Evolutionary conservation across 2,797 vertebrate genomes (phyloP).

Genomic region (Sarcoramphus papa): DNA sequence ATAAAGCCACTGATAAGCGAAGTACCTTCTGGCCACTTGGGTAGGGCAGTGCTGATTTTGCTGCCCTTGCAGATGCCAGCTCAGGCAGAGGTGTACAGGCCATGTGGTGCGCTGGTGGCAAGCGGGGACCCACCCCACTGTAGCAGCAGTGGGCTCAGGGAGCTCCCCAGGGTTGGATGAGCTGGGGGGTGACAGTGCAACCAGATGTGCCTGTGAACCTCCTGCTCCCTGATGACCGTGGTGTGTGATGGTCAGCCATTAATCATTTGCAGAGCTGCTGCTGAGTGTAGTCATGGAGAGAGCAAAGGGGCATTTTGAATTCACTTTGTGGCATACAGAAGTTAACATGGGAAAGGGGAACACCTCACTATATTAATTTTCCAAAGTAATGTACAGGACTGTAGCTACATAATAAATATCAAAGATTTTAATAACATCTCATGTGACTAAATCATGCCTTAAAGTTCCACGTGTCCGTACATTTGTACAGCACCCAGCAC

Average conservation of each 20-base stretch:
- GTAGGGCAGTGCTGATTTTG: not conserved
- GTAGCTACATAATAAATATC: not conserved
- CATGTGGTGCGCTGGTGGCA: fast-evolving
- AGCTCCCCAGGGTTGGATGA: not conserved
- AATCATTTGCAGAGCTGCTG: not conserved
- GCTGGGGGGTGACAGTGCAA: not conserved
- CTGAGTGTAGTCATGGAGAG: not conserved
- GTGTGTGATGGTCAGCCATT: not conserved
- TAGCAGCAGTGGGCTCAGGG: not conserved
- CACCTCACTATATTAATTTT: not conserved
- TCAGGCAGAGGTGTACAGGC: not conserved
- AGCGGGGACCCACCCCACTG: not conserved
- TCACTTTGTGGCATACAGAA: not conserved
- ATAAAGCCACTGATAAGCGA: not conserved
- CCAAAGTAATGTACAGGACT: not conserved
- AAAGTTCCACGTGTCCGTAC: not conserved
- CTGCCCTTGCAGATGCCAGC: not conserved
- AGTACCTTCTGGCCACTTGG: not conserved
- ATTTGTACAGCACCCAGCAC: not conserved
- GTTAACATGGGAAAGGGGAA: no score
- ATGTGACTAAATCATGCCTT: not conserved
- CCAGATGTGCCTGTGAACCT: not conserved
- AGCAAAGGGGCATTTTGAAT: not conserved
- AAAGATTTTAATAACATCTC: not conserved
- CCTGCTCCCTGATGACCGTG: not conserved